A percentile compares a stretch with the other conserved stretches of the same genome.
phyloP scores from a whole-genome alignment of 2,113 vertebrate species.

The Camelus dromedarius region DNA sequence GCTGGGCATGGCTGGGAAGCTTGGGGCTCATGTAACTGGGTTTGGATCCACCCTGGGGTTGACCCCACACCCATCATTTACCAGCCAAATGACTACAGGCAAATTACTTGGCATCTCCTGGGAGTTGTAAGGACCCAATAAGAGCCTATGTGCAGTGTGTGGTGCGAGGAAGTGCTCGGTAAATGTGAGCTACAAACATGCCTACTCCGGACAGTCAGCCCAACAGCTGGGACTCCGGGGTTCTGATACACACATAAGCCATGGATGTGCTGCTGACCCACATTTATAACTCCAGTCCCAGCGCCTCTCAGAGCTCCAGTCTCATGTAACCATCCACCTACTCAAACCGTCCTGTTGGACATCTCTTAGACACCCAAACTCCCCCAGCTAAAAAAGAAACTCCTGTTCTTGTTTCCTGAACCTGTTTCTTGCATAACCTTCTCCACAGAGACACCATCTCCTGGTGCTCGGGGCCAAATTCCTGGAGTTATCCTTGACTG shows the following conservation, averaged over 20 bases:
- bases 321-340: background rate
- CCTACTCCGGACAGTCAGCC: background rate
- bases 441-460: too few species aligned
- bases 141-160: background rate
- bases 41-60: too few species aligned
- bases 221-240: background rate
- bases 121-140: background rate
- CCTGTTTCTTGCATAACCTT: background rate
- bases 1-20: background rate
- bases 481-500: rapidly evolving
- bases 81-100: background rate
- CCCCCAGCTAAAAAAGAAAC: too few species aligned
- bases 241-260: background rate
- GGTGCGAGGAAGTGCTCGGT: rapidly evolving
- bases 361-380: background rate
- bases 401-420: background rate
- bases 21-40: background rate
- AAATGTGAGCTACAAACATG: background rate
- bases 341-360: rapidly evolving
- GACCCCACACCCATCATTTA: background rate
- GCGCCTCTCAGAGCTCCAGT: background rate
- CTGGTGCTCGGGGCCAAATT: rapidly evolving
- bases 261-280: rapidly evolving
- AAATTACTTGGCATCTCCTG: background rate
- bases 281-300: background rate